Evolutionary conservation across 1,140 invertebrate species (phyloP), one percentile per base, ranked within the genome.

Genomic region (Drosophila micromelanica): DNA sequence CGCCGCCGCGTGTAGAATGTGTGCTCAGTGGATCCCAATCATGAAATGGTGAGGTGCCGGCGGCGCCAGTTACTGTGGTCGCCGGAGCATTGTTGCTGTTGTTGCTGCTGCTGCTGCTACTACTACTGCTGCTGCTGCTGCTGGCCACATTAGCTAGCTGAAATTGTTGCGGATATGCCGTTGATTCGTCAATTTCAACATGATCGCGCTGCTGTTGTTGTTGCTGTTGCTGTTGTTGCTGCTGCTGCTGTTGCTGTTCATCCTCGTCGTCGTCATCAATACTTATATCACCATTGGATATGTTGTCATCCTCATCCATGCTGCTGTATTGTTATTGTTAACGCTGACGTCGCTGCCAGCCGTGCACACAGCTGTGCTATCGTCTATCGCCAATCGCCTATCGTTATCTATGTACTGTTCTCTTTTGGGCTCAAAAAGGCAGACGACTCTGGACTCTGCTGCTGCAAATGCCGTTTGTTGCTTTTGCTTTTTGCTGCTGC

Each of bases 291-390:
- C 76, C 78, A 84, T 87, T 90, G 46, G 87, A 90, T 57, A 89
- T 60, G 72, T 89, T 91, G 69, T 90, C 84, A 80, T 91, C 87
- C 68, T 90, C 87, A 71, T 90, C 89, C 89, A 90, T 90, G 70
- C 60, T 90, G 67, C 43, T 56, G 35, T 27, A 38, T 48, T 52
- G 23, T 61, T 73, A 61, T 67, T 76, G 65, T 46, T 73, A 73
- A 87, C 77, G 82, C 64, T 87, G 82, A 81, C 78, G 82, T 87
- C 78, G 82, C 61, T 40, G 63, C 20, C 57, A 12, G 49, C n/a
- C 48, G 27, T 38, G 38, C 17, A 32, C 30, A 32, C 30, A 32
- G 30, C 30, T 32, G 30, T 23, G 48, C 17, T 63, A 51, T 62
- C 45, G 43, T 37, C 20, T 40, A 38, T 51, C 42, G 23, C 27